A percentile compares a stretch with the other conserved stretches of the same genome.
Conservation (phyloP, 2,888 invertebrate genomes). For the Dorcus hopei region DNA sequence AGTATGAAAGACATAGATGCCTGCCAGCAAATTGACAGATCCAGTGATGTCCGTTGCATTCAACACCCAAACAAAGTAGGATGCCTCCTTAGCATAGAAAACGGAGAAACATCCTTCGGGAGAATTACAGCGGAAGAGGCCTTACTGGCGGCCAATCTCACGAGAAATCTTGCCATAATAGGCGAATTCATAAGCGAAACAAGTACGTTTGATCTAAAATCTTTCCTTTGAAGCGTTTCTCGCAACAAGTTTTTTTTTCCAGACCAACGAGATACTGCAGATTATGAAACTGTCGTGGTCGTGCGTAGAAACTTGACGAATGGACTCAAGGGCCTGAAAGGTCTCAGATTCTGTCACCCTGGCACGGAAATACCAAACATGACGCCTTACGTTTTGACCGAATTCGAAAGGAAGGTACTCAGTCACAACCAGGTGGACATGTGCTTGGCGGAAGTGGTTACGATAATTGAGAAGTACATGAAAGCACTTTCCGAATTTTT, state of each 20-base stretch:
- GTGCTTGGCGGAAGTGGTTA: conserved; percentile 33
- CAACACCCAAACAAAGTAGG: conserved; percentile 38
- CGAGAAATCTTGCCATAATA: conserved; percentile 49
- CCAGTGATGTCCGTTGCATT: conserved; percentile 26
- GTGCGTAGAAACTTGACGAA: conserved; percentile 48
- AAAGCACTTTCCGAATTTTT: conserved; percentile 62
- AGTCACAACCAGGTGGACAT: conserved; percentile 28
- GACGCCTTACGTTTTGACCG: conserved; percentile 60
- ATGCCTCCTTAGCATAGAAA: conserved; percentile 57
- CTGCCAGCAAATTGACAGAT: conserved; percentile 34
- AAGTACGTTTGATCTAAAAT: not conserved
- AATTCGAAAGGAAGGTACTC: conserved; percentile 52
- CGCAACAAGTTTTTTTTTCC: too few species aligned
- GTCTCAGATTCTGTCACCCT: conserved; percentile 63
- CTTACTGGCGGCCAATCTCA: conserved; percentile 52
- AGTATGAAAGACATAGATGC: conserved; percentile 19
- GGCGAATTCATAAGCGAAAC: conserved; percentile 46
- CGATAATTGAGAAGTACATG: conserved; percentile 59
- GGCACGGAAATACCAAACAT: conserved; percentile 58
- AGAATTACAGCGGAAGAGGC: conserved; percentile 62
- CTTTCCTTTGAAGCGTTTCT: too few species aligned
- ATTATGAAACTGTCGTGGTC: conserved; percentile 61
- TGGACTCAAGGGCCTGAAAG: conserved; percentile 45
- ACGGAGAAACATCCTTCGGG: conserved; percentile 57
- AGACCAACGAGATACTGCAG: conserved; percentile 5